These are phyloP conservation scores for Hippocampus barbouri DNA, from an alignment of 2,113 vertebrate genomes.

Conservation along the genomic window DNA sequence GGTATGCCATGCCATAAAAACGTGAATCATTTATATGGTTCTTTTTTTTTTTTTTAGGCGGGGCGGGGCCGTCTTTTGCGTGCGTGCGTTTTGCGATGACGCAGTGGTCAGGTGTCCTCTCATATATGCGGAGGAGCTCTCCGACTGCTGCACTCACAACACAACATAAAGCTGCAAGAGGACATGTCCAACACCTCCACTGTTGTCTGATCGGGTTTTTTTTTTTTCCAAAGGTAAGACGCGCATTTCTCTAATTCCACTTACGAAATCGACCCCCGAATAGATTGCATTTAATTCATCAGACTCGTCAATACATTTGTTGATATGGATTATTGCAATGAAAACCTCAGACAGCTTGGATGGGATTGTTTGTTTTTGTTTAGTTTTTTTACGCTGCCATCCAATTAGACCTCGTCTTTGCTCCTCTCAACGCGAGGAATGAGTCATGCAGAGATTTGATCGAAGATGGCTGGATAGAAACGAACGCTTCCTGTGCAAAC, in stretches of 20 bases:
- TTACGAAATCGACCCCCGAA: neutral
- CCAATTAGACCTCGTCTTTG: slow-evolving; percentile 58
- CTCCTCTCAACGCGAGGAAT: slow-evolving; percentile 68
- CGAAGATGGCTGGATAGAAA: neutral
- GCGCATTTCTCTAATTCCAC: neutral
- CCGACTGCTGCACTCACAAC: slow-evolving; percentile 74
- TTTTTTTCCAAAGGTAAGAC: slow-evolving; percentile 72
- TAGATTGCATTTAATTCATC: neutral
- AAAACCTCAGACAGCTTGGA: neutral
- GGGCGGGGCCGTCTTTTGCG: slow-evolving; percentile 55
- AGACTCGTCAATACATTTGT: no score
- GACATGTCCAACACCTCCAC: slow-evolving; percentile 67
- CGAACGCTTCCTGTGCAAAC: neutral
- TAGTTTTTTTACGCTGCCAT: neutral
- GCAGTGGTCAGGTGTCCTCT: slow-evolving; percentile 72
- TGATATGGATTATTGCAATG: neutral
- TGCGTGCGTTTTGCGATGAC: slow-evolving; percentile 66
- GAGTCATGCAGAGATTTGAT: slow-evolving; percentile 65
- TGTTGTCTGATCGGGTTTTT: slow-evolving; percentile 60
- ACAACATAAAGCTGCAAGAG: slow-evolving; percentile 38
- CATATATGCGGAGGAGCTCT: slow-evolving; percentile 81
- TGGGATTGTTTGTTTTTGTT: neutral
- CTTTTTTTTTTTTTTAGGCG: slow-evolving; percentile 14
- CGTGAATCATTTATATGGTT: slow-evolving; percentile 65
- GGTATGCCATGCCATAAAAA: slow-evolving; percentile 51